Evolutionary conservation across 2,888 invertebrate species (phyloP), one percentile per base, ranked within the genome.

Genomic region (Crematogaster levior): DNA sequence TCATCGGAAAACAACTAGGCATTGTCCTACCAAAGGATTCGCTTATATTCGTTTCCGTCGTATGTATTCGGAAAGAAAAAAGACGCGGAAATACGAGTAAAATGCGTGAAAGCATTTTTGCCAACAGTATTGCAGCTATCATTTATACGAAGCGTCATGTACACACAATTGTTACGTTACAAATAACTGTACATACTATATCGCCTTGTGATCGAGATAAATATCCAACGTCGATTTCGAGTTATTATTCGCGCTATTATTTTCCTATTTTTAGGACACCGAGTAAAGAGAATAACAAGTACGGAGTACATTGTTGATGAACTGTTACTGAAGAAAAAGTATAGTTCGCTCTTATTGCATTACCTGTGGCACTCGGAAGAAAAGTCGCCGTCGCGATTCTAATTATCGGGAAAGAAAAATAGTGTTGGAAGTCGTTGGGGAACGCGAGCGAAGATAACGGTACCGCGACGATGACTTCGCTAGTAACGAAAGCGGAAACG

Each of bases 401-500:
- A 82, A 88, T 86, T 88, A 81, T 82, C 83, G 51, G 51, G 10
- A 15, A 9, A 40, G 56, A 75, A 65, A 84, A 80, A 82, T 46
- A 51, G 53, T 40, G 24, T 21, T 27, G 53, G 10, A 40, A 30
- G 51, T 51, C 63, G 70, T 74, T 74, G 80, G 66, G 53, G 70
- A 68, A 58, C 27, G 65, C 37, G 74, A 68, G 72, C 79, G 65
- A 18, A 82, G 30, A 66, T 88, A 88, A 88, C 88, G 88, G 88
- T 86, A 73, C 58, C 81, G 83, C 48, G 24, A 6, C 63, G 58
- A 48, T 24, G 60, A 73, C 61, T 77, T 74, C 65, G 83, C 83
- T 65, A 40, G 40, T 77, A 80, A 60, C 77, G 48, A 65, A 53
- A 82, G 84, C 86, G 88, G 88, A 88, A 88, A 68, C 83, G 84